phyloP scores from a whole-genome alignment of 2,888 invertebrate genomes.

The Drosophila picticornis region DNA sequence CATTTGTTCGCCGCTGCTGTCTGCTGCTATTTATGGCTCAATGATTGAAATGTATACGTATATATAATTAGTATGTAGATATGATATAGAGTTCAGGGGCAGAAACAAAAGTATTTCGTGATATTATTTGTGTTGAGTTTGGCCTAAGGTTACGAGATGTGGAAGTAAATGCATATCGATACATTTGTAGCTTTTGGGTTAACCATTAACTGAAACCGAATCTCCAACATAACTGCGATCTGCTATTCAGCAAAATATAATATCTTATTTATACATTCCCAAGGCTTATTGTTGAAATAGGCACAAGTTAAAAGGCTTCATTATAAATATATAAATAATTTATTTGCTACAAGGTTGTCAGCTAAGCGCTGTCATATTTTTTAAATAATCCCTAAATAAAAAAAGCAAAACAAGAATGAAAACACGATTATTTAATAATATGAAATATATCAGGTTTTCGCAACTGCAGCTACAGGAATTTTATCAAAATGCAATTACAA shows the following conservation, averaged over 20 bases:
- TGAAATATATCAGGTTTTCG: constrained; percentile 23
- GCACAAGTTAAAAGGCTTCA: not conserved
- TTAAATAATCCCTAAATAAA: not conserved
- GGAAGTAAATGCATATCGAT: not conserved
- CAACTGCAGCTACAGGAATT: not conserved
- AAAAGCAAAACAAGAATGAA: not conserved
- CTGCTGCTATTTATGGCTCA: constrained; percentile 34
- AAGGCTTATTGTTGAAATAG: not conserved
- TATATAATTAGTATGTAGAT: not conserved
- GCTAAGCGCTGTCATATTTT: not conserved
- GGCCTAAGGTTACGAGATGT: not conserved
- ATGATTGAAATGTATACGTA: constrained; percentile 18
- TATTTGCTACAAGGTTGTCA: not conserved
- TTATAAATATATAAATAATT: not conserved
- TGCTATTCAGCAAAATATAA: not conserved
- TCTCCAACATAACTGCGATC: not conserved
- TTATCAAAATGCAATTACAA: not conserved
- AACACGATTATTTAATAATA: constrained; percentile 34
- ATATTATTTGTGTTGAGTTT: not conserved
- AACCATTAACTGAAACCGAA: not conserved
- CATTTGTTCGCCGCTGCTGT: constrained; percentile 3
- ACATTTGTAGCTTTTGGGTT: not conserved
- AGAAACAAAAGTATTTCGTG: not conserved
- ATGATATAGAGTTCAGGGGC: not conserved
- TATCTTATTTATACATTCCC: not conserved